Evolutionary conservation across 2,888 invertebrate genomes (phyloP).

Genomic region (Machimus atricapillus): DNA sequence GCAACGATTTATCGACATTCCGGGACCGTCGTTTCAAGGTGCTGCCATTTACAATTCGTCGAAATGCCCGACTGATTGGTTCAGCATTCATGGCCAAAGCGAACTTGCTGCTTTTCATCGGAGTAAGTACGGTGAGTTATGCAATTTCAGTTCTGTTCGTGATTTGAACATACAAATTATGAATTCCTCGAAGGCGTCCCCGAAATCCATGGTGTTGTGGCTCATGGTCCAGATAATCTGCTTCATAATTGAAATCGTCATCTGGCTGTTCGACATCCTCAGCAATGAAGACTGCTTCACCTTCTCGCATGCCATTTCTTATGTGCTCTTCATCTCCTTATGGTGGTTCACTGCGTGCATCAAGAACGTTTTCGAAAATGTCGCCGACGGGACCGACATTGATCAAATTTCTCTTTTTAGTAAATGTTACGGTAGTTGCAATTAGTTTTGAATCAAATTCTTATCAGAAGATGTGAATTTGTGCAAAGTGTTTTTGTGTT

Average conservation of each 20-base stretch:
- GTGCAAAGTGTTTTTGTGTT: not conserved
- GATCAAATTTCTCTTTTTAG: constrained; percentile 45
- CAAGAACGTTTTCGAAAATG: constrained; percentile 50
- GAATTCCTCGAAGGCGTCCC: constrained; percentile 51
- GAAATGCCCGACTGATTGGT: constrained; percentile 52
- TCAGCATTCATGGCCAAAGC: constrained; percentile 51
- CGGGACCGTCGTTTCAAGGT: constrained; percentile 50
- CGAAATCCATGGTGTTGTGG: constrained; percentile 52
- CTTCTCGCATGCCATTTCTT: constrained; percentile 48
- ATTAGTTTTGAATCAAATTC: not conserved
- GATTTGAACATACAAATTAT: not conserved
- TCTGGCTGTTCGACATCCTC: constrained; percentile 51
- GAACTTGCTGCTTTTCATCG: constrained; percentile 52
- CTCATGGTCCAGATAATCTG: constrained; percentile 51
- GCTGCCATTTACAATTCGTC: constrained; percentile 50
- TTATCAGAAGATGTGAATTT: not conserved
- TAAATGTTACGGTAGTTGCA: not conserved
- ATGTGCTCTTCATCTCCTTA: constrained; percentile 39
- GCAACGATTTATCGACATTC: constrained; percentile 48
- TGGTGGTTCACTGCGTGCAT: constrained; percentile 51
- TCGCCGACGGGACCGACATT: constrained; percentile 49
- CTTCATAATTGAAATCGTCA: constrained; percentile 50
- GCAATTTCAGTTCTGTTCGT: not conserved
- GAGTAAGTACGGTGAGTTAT: constrained; percentile 23
- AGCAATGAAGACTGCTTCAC: constrained; percentile 50